Base-by-base conservation (phyloP, 1,140 invertebrate genomes). In the Whitmania pigra region DNA sequence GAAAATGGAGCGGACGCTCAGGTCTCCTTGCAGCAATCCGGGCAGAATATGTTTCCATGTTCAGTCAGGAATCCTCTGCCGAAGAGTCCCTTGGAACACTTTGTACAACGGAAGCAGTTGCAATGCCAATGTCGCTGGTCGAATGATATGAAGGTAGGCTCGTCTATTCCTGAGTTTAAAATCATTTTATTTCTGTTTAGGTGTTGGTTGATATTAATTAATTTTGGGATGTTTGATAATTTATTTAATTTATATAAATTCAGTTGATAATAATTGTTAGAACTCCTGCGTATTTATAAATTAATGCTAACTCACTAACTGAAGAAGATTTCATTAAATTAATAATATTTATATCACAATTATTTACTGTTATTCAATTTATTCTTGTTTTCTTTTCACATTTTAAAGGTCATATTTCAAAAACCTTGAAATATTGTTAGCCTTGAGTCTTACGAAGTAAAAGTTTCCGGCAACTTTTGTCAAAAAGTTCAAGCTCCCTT, bases 81-180 rank as follows among this genome's bases (percentile, higher is more conserved):
- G n/a, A 73, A 57, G 22, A 74, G 71, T 36, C 60, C 60, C 9
- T n/a, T 43, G 22, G n/a, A 49, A 53, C 73, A 74, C 67, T 74
- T 74, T 3, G 36, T 43, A 36, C 73, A 74, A 4, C 43, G 49
- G 71, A 74, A 74, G 60, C 73, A 74, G 2, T 49, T 60, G 7
- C 57, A 63, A 25, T 74, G 73, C 73, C 73, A 74, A 27, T 74
- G 73, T 36, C 71, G 53, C 25, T 63, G 27, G 53, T 74, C 73
- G 71, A 74, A 74, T 20, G 73, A 60, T n/a, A 74, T 74, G 70
- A 74, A 74, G 31, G 55, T 72, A 2, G 72, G 60, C 11, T 71
- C 73, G 22, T 71, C 73, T n/a, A 74, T 29, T 25, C 73, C 73
- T 74, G 27, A 53, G 31, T 29, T 25, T 72, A 13, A 22, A 15